A percentile compares a stretch with the other conserved stretches of the same genome.
Evolutionary conservation across 2,888 invertebrate species (phyloP).

Genomic region (Taenaris catops): DNA sequence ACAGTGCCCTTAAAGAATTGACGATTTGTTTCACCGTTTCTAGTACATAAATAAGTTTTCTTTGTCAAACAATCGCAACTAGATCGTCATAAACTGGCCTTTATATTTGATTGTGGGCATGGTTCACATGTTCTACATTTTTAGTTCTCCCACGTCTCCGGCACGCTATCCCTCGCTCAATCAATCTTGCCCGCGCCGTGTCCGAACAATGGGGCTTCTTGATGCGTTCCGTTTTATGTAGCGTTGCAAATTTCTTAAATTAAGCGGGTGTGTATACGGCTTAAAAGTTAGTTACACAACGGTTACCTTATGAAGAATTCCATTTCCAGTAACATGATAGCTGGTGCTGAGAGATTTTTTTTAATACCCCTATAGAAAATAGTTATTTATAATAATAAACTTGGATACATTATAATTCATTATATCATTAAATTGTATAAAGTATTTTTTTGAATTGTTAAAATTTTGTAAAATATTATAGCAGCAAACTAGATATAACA

Average conservation of each 20-base stretch:
- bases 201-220: constrained; percentile 47
- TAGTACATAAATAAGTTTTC: too few species aligned
- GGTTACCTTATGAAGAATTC: background rate
- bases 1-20: too few species aligned
- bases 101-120: constrained; percentile 9
- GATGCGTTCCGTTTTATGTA: constrained; percentile 36
- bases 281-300: constrained; percentile 2
- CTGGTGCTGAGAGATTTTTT: too few species aligned
- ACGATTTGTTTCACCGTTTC: too few species aligned
- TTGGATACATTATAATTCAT: too few species aligned
- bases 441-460: too few species aligned
- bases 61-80: constrained; percentile 8
- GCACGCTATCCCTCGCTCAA: constrained; percentile 42
- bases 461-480: too few species aligned
- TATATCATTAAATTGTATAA: too few species aligned
- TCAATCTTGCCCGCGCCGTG: constrained; percentile 43
- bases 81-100: constrained; percentile 13
- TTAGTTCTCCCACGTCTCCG: constrained; percentile 51
- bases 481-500: too few species aligned
- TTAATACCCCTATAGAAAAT: too few species aligned
- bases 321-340: too few species aligned
- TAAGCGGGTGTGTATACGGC: constrained; percentile 26
- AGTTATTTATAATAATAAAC: too few species aligned
- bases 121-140: constrained; percentile 69
- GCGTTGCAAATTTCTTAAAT: constrained; percentile 41